Base-by-base conservation (phyloP, 2,888 invertebrate genomes). In the Tiphia femorata region DNA sequence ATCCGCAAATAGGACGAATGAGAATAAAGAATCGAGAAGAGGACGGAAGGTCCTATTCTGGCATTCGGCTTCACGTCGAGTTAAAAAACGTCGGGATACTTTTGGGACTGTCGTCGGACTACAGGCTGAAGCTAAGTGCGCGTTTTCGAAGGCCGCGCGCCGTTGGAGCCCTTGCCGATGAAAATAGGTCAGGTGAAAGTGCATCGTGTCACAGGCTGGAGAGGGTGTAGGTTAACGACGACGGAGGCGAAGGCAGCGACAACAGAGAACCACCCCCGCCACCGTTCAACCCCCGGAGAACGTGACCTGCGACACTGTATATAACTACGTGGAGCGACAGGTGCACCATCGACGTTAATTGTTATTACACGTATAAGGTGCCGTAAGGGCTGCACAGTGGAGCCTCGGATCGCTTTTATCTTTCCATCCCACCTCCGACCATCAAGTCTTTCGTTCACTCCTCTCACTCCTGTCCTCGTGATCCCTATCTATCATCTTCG, bases 301-400 rank as follows among this genome's bases (percentile, higher is more conserved):
- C 50, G 41, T 58, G 54, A 60, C 48, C 51, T 20, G 38, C 20
- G 50, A 52, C 57, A 25, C 10, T 30, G 43, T 33, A 23, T n/a
- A n/a, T n/a, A n/a, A n/a, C n/a, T n/a, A 51, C 42, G 42, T 35
- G 17, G 35, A 57, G 57, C 59, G 59, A 57, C 57, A 60, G 49
- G 57, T 57, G 59, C 57, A 57, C 44, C 51, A 37, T 60, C 41
- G 40, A 57, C 57, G 59, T 60, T 60, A 57, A 57, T 60, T 44
- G 59, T 60, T 60, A 57, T 51, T 51, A 57, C 48, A 38, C 51
- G 41, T 52, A 57, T 49, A 57, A 60, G 51, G 41, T 60, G 44
- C 44, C 48, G 40, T 60, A 60, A 57, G 59, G 35, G 56, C 35
- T 55, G 46, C 46, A n/a, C 49, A 42, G 37, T n/a, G n/a, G n/a